Evolutionary conservation across 64 coral and sea anemone species (phyloP), one percentile per base, ranked within the genome.

Genomic region (Stichodactyla helianthus): DNA sequence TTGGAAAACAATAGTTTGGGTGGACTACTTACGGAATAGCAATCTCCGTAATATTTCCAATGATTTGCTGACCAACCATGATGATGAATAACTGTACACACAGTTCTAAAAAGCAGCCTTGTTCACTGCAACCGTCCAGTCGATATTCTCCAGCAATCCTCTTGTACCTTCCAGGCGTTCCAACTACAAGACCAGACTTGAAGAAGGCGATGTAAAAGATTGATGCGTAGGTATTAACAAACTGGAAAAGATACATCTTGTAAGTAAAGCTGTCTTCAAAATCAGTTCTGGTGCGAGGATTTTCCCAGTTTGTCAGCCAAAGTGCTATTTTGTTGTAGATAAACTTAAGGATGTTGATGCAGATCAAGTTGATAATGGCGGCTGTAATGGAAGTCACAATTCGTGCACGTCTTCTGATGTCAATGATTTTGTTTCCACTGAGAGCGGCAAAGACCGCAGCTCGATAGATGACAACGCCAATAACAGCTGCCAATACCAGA

Each of bases 201-300:
- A 94, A 94, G 79, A 94, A 94, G 0, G 93, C 93, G 70, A 94
- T 94, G 55, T 94, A 94, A 68, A 94, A 94, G 0, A 94, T 82
- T 11, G 93, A 88, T 0, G 93, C 67, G 28, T 91, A 95, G 12
- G 82, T 95, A 35, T 95, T 95, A 0, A 95, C 93, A 76, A 95
- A 95, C 86, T 95, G 93, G 60, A 95, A 95, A 18, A 91, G 50
- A 15, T 53, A 91, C 93, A 95, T 95, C 62, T 95, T 95, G 76
- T 84, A 88, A 4, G 93, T 94, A 35, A 94, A 94, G 27, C 89
- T 94, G 82, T 94, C 88, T 90, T 90, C 84, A 62, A 86, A 94
- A 53, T 86, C 92, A 18, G 88, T 94, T 18, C 85, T 67, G 56
- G 92, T 94, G 54, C 88, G 84, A 15, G 93, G 93, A 56, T 91